Evolutionary conservation across 2,888 invertebrate species (phyloP), one percentile per base, ranked within the genome.

Genomic region (Pristionchus maxplancki): DNA sequence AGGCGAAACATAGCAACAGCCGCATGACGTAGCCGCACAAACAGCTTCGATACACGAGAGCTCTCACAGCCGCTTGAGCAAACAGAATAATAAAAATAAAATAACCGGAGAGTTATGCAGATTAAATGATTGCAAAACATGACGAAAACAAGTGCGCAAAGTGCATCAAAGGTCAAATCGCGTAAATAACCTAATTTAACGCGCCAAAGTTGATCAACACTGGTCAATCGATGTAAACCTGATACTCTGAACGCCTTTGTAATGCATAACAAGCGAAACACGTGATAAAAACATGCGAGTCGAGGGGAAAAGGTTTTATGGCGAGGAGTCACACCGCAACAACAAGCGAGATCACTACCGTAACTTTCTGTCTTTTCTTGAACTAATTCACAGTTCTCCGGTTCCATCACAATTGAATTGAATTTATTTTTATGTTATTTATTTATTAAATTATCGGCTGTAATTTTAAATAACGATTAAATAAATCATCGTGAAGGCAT

Each of bases 1-100:
- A 50, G 53, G 82, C 82, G 82, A 53, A 83, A 83, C 53, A 83
- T 53, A 53, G 82, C 78, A 40, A 78, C 78, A 78, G 44, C 31
- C n/a, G 78, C 28, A 78, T 78, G 78, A 78, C 44, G 78, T 78
- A 78, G 44, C 15, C 44, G 44, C 44, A 78, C 78, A 78, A 78
- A 78, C 78, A 78, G 44, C 78, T 78, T 78, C 78, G 44, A 40
- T 48, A 78, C 78, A 78, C 78, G 44, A 78, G 71, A 40, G 34
- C 17, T 37, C 71, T 37, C 34, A 20, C 20, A 37, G 20, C 8
- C 71, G 17, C 6, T 20, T 71, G 24, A 37, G 31, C 31, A 71
- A 71, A 71, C 71, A 37, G 31, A 37, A 71, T 37, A 37, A 71
- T 40, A 71, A n/a, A n/a, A 71, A n/a, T n/a, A n/a, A n/a, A n/a